A percentile compares a stretch with the other conserved stretches of the same genome.
Conservation (phyloP, 2,797 vertebrate species). For the Psittacula derbiana region DNA sequence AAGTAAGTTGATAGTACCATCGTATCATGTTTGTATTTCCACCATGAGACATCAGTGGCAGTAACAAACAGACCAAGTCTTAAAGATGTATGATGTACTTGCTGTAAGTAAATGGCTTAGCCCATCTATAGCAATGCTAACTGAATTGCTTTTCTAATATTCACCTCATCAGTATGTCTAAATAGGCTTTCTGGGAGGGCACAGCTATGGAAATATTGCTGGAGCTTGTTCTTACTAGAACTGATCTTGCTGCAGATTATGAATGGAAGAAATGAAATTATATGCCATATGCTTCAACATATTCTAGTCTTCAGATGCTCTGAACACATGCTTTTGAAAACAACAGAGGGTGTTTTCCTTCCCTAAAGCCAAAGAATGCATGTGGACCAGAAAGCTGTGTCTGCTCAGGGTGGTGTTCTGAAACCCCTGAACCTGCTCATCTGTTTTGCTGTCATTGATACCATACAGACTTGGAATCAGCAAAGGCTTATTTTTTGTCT, state of each 20-base stretch:
- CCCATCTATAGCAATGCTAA: neutral
- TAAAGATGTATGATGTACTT: neutral
- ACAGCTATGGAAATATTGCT: neutral
- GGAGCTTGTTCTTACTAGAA: neutral
- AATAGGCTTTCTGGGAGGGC: neutral
- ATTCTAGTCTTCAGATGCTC: constrained; percentile 54
- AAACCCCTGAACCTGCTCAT: neutral
- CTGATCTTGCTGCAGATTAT: neutral
- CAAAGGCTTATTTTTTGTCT: neutral
- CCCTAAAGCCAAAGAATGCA: constrained; percentile 1
- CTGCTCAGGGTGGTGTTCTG: neutral
- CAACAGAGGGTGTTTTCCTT: constrained; percentile 56
- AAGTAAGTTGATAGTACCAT: neutral
- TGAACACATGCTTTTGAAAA: constrained; percentile 41
- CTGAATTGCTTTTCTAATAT: neutral
- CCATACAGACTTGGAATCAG: rapidly evolving
- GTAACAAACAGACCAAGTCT: neutral
- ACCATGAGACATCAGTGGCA: rapidly evolving
- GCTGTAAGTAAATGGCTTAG: neutral
- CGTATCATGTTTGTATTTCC: neutral
- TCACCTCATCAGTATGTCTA: neutral
- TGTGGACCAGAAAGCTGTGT: neutral
- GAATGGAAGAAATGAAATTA: constrained; percentile 30
- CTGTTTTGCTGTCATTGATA: neutral
- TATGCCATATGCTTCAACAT: constrained; percentile 51